Evolutionary conservation across 2,888 invertebrate species (phyloP), one percentile per base, ranked within the genome.

Genomic region (Bedellia somnulentella): DNA sequence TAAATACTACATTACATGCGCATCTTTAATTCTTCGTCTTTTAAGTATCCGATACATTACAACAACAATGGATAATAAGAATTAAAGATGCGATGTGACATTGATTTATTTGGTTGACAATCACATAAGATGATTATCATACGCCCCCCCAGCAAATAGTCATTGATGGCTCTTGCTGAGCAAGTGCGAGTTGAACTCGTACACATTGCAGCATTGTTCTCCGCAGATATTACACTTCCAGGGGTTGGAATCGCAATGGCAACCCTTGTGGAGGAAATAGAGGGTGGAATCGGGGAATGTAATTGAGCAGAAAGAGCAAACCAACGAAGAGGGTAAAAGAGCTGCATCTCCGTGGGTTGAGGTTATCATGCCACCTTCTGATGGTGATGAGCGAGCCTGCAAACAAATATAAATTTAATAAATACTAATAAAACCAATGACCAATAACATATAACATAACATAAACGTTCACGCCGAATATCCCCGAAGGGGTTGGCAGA

Each of bases 191-290:
- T 95, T 94, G 79, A 97, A 97, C 67, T 96, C 94, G 73, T 96
- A 96, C 32, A 95, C 89, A 57, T 95, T 93, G 63, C 87, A 88
- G 67, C 93, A 93, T 57, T 90, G 88, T 62, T 93, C 92, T 28
- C 96, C 96, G 64, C 97, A 98, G 45, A 97, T 92, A 75, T 97
- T 97, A 70, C 96, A 96, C 71, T 94, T 94, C 82, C 82, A 97
- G 1, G 97, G 96, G 73, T 96, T 95, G 43, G 92, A 89, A 57
- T 94, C 93, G 45, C 95, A 95, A 76, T 98, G 97, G 61, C 97
- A 93, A 43, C 96, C 96, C 77, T 96, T 96, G 79, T 98, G 97
- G 41, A 98, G 81, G 73, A 96, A 93, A 73, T 95, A 96, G 33
- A 97, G 80, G 1, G 96, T 97, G 54, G 93, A 91, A 68, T 98